Conservation (phyloP, 2,113 vertebrate genomes). For the Buteo buteo region DNA sequence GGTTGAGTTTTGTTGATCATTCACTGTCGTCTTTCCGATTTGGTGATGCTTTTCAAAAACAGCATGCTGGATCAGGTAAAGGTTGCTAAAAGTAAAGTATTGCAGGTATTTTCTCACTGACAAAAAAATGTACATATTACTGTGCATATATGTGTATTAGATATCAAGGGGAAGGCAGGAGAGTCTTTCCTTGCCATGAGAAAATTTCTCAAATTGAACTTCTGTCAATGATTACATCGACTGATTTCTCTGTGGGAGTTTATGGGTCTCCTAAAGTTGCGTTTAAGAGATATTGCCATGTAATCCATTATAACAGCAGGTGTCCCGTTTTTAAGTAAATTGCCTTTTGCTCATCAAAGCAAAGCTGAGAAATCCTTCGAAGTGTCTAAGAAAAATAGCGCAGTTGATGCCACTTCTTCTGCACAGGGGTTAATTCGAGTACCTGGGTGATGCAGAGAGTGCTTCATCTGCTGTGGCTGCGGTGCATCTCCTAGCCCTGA, state of each 20-base stretch:
- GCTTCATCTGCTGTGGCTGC: background rate
- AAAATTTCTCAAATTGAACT: background rate
- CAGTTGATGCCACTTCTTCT: background rate
- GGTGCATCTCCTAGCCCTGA: rapidly evolving
- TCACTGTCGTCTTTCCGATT: background rate
- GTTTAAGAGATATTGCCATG: background rate
- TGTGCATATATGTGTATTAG: background rate
- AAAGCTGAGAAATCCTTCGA: background rate
- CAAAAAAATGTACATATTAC: background rate
- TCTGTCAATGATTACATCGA: background rate
- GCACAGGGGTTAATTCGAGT: no score
- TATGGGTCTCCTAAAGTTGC: background rate
- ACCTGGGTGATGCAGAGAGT: background rate
- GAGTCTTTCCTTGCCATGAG: background rate
- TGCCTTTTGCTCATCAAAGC: background rate
- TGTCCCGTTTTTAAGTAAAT: background rate
- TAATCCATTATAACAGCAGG: background rate
- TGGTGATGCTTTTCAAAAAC: slow-evolving; percentile 8
- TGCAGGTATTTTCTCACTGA: background rate
- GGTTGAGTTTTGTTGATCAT: background rate
- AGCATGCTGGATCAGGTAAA: background rate
- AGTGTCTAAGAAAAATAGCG: background rate
- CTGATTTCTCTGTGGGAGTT: background rate
- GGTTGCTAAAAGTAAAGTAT: background rate
- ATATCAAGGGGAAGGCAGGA: background rate